Percentiles rank a stretch among this genome's conserved stretches.
These are phyloP conservation scores for Macroramphosus scolopax DNA, from an alignment of 2,797 vertebrate genomes.

Conservation along the genomic window DNA sequence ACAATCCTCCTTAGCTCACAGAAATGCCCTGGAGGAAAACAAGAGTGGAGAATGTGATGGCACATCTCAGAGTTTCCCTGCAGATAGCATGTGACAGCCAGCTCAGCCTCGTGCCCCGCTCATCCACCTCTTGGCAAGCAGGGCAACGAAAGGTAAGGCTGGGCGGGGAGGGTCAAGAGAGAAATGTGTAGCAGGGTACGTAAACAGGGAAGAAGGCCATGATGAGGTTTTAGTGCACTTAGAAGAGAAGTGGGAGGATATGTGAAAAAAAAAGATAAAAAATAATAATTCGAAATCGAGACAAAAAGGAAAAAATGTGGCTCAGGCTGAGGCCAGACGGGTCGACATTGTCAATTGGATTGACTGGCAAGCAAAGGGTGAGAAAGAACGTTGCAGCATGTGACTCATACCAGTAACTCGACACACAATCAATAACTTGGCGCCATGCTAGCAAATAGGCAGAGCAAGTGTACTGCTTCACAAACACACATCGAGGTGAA, in stretches of 20 bases:
- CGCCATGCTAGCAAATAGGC: slow-evolving; percentile 1
- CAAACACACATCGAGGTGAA: background rate
- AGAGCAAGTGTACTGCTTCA: no score
- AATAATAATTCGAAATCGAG: no score
- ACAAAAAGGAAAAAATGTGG: background rate
- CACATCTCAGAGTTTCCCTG: slow-evolving; percentile 37
- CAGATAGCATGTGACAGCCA: slow-evolving; percentile 63
- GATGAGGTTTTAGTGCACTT: no score
- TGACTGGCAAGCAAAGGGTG: slow-evolving; percentile 13
- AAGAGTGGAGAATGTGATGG: slow-evolving; percentile 45
- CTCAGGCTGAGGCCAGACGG: slow-evolving; percentile 14
- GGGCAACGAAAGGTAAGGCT: background rate
- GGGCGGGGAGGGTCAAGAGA: slow-evolving; percentile 4
- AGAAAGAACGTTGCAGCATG: slow-evolving; percentile 3
- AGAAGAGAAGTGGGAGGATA: no score
- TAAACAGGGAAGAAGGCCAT: slow-evolving; percentile 7
- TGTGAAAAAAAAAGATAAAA: no score
- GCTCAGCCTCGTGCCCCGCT: slow-evolving; percentile 51
- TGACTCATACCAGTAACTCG: slow-evolving; percentile 5
- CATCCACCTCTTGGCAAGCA: slow-evolving; percentile 52
- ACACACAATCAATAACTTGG: slow-evolving; percentile 1
- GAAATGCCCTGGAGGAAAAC: slow-evolving; percentile 24
- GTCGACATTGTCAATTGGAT: no score
- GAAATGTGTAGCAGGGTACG: slow-evolving; percentile 16
- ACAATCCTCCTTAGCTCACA: slow-evolving; percentile 39